Evolutionary conservation across 2,797 vertebrate genomes (phyloP).

Genomic region (Ciconia nigra): DNA sequence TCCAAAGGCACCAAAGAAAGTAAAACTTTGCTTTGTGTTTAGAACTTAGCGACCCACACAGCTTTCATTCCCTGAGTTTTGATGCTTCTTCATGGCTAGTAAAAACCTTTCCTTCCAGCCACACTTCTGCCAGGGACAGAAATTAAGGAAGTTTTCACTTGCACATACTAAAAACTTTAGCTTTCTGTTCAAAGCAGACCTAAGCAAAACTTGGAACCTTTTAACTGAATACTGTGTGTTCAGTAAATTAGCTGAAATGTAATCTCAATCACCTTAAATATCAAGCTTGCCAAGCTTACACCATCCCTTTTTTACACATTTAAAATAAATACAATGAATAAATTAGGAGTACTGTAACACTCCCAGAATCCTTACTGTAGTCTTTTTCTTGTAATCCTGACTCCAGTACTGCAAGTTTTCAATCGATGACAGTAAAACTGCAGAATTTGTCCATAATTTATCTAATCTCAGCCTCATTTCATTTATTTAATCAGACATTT

Average conservation of each 20-base stretch:
- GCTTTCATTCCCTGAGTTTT: background rate
- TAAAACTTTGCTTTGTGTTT: background rate
- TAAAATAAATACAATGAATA: background rate
- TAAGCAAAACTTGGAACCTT: background rate
- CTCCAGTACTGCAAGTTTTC: background rate
- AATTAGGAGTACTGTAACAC: background rate
- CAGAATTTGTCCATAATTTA: background rate
- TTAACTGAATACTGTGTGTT: background rate
- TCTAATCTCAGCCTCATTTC: background rate
- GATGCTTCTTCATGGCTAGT: background rate
- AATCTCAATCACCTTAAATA: background rate
- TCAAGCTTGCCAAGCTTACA: background rate
- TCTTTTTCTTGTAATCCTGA: background rate
- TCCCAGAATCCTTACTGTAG: background rate
- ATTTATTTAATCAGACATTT: background rate
- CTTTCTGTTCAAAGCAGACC: background rate
- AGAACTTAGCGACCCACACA: background rate
- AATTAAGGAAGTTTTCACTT: background rate
- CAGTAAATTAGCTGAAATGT: background rate
- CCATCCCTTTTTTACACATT: background rate
- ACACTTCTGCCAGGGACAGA: background rate
- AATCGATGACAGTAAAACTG: background rate
- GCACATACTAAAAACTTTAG: background rate
- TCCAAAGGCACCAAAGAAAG: background rate
- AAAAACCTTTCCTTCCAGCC: background rate